Evolutionary conservation across 1,140 invertebrate species (phyloP).

Genomic region (Drosophila bocqueti): DNA sequence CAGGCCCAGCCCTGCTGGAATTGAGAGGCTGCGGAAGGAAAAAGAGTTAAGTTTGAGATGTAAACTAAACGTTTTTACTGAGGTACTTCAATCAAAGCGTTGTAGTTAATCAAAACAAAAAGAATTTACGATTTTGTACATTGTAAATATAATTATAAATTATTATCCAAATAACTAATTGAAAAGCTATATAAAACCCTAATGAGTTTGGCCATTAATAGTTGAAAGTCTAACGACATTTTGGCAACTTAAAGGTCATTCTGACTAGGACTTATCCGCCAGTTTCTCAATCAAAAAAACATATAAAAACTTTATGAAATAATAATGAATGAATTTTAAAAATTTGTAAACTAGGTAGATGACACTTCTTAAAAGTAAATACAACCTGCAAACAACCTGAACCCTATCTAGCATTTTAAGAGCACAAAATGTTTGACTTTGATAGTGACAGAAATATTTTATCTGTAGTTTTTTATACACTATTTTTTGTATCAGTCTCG

Average conservation of each 20-base stretch:
- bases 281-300: not conserved
- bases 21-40: conserved; percentile 85
- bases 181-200: not conserved
- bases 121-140: not conserved
- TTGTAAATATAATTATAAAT: not conserved
- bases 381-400: not conserved
- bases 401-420: not conserved
- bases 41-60: not conserved
- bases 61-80: not conserved
- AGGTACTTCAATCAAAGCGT: not conserved
- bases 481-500: not conserved
- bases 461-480: too few relatives aligned
- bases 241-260: not conserved
- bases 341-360: too few relatives aligned
- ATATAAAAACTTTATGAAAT: not conserved
- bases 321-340: not conserved
- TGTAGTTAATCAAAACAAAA: not conserved
- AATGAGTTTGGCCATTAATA: not conserved
- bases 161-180: not conserved
- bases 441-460: not conserved
- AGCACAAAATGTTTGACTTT: not conserved
- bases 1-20: conserved; percentile 87
- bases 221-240: not conserved
- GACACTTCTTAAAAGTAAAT: too few relatives aligned
- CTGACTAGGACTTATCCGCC: not conserved